Percentiles rank a stretch among this genome's conserved stretches.
phyloP scores from a whole-genome alignment of 2,888 invertebrate genomes.

The Lapara coniferarum region DNA sequence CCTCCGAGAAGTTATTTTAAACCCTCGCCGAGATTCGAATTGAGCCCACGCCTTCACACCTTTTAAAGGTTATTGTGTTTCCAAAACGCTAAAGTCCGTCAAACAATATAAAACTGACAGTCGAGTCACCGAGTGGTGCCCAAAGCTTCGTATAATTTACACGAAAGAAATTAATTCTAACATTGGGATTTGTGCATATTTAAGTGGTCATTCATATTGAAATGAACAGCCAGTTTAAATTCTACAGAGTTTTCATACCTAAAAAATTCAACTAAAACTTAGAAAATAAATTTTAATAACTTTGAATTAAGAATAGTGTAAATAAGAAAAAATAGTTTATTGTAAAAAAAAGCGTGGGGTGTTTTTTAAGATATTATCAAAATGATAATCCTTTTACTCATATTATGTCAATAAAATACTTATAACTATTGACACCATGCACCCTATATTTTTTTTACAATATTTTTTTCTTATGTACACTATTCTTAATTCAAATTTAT shows the following conservation, averaged over 20 bases:
- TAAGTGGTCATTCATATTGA: neutral
- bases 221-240: neutral
- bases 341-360: too few relatives aligned
- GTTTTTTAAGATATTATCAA: too few relatives aligned
- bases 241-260: neutral
- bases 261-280: too few relatives aligned
- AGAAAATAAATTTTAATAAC: too few relatives aligned
- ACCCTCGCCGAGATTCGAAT: constrained; percentile 69
- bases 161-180: constrained; percentile 19
- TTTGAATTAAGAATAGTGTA: too few relatives aligned
- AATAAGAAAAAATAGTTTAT: too few relatives aligned
- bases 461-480: too few relatives aligned
- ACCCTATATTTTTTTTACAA: too few relatives aligned
- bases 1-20: constrained; percentile 80
- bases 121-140: constrained; percentile 28
- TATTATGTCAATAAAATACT: too few relatives aligned
- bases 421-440: too few relatives aligned
- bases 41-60: constrained; percentile 79
- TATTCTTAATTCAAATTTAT: too few relatives aligned
- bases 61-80: constrained; percentile 83
- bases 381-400: too few relatives aligned
- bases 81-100: constrained; percentile 62
- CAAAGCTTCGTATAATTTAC: constrained; percentile 15
- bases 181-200: constrained; percentile 24
- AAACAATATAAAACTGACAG: constrained; percentile 50